Evolutionary conservation across 92 coral and sea anemone genomes (phyloP).

Genomic region (Anthopleura xanthogrammica): DNA sequence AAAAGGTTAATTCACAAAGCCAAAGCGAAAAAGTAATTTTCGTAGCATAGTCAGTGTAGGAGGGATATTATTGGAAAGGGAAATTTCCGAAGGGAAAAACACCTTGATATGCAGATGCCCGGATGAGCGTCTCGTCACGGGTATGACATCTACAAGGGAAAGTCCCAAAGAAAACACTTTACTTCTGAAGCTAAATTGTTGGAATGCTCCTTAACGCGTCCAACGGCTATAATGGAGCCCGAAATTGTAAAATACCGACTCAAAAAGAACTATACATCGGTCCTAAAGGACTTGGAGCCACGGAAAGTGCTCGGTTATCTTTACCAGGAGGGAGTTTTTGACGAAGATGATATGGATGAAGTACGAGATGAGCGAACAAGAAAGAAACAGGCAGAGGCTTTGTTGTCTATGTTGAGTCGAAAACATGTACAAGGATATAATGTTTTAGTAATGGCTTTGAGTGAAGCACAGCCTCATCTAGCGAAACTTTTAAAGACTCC

Average conservation of each 20-base stretch:
- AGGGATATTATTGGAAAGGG: no score
- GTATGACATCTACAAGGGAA: no score
- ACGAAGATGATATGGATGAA: constrained; percentile 78
- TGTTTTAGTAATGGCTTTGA: constrained; percentile 55
- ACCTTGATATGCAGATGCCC: no score
- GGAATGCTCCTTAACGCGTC: no score
- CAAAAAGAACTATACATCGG: constrained; percentile 36
- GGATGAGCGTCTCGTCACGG: no score
- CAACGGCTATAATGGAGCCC: constrained; percentile 17
- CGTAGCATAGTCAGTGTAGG: no score
- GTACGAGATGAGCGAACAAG: constrained; percentile 58
- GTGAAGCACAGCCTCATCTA: constrained; percentile 67
- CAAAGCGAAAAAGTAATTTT: no score
- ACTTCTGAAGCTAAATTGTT: no score
- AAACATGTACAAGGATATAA: constrained; percentile 23
- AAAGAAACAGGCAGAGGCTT: constrained; percentile 52
- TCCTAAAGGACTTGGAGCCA: constrained; percentile 77
- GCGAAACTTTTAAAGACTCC: constrained; percentile 54
- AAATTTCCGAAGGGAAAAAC: no score
- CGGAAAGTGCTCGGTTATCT: constrained; percentile 58
- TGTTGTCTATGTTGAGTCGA: constrained; percentile 47
- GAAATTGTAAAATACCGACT: constrained; percentile 51
- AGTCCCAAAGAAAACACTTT: no score
- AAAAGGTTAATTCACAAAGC: no score
- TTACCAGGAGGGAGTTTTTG: constrained; percentile 78